Conservation (phyloP, 2,888 invertebrate genomes). For the Linyphia triangularis region DNA sequence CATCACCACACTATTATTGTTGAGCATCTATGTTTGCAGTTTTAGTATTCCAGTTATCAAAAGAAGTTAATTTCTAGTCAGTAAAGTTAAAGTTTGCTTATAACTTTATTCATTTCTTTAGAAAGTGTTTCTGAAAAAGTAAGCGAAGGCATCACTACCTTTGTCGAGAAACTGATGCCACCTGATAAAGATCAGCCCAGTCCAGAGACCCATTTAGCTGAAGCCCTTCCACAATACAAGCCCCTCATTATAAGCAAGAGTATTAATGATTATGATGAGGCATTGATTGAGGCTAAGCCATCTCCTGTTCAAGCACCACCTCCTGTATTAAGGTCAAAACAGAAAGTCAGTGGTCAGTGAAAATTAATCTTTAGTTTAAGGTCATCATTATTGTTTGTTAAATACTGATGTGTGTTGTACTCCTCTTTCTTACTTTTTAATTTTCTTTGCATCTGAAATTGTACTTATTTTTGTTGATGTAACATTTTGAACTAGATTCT, state of each 20-base stretch:
- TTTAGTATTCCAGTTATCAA: no score
- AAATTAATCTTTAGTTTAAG: no score
- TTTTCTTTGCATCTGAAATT: no score
- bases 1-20: no score
- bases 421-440: no score
- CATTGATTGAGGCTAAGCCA: neutral
- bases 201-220: constrained; percentile 23
- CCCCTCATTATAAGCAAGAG: constrained; percentile 54
- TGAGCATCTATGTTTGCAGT: no score
- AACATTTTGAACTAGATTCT: no score
- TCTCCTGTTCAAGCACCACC: neutral
- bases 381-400: no score
- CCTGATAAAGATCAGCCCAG: constrained; percentile 18
- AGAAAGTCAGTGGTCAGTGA: constrained; percentile 35
- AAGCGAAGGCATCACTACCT: constrained; percentile 58
- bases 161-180: constrained; percentile 61
- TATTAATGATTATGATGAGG: neutral
- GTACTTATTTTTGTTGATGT: no score
- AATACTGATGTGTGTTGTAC: no score
- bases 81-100: neutral
- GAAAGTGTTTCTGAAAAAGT: constrained; percentile 60
- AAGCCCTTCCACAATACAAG: constrained; percentile 65
- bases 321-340: neutral
- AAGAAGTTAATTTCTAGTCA: no score
- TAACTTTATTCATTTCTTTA: neutral